Percentiles rank a stretch among this genome's conserved stretches.
Conservation (phyloP, 2,113 vertebrate genomes). For the Micromys minutus region DNA sequence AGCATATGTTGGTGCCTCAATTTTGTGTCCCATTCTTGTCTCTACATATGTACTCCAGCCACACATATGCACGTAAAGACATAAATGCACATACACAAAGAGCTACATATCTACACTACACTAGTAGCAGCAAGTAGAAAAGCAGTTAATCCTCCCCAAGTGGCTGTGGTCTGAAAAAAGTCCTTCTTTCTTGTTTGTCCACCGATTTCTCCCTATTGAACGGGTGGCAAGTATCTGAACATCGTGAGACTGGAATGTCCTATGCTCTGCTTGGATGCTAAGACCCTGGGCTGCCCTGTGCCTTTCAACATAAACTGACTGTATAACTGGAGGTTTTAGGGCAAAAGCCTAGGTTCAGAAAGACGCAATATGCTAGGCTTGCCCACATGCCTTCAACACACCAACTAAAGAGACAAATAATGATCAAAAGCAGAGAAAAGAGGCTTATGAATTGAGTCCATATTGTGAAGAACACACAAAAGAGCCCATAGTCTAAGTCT, state of each 20-base stretch:
- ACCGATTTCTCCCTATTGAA: neutral
- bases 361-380: neutral
- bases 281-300: neutral
- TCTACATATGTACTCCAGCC: rapidly evolving
- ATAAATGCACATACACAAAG: no score
- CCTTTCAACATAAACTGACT: neutral
- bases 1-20: neutral
- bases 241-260: rapidly evolving
- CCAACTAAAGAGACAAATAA: neutral
- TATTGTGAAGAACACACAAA: neutral
- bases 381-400: neutral
- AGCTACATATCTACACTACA: no score
- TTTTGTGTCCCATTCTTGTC: neutral
- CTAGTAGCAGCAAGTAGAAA: neutral
- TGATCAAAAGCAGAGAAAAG: neutral
- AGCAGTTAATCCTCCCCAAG: no score
- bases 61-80: neutral
- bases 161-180: neutral
- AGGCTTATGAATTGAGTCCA: no score
- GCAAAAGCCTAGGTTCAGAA: neutral
- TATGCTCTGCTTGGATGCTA: neutral
- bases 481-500: neutral
- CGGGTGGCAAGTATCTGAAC: no score
- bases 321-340: neutral
- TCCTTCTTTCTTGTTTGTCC: neutral